Conservation (phyloP, 2,888 invertebrate species). For the Himalopsyche anomala region DNA sequence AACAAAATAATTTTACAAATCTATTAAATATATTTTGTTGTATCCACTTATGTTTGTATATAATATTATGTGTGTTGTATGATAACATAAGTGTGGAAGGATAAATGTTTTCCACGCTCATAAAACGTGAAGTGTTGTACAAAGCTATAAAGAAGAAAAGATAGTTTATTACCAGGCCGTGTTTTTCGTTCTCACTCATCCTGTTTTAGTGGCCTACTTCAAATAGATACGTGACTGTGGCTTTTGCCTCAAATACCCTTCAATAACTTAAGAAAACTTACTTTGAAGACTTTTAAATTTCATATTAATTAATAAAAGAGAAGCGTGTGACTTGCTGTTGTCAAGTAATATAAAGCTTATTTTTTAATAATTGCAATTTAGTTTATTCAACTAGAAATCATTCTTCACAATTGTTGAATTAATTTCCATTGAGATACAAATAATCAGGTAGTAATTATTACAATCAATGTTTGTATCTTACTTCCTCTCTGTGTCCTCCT, state of each 20-base stretch:
- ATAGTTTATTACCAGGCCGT: slow-evolving; percentile 56
- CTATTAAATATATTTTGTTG: too few relatives aligned
- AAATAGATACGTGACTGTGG: slow-evolving; percentile 47
- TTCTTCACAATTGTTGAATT: too few relatives aligned
- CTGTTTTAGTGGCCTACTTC: slow-evolving; percentile 45
- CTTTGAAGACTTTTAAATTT: neutral
- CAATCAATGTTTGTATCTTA: too few relatives aligned
- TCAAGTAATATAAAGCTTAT: neutral
- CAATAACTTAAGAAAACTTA: neutral
- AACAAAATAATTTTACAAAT: too few relatives aligned
- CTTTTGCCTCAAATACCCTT: slow-evolving; percentile 12
- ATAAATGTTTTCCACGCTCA: slow-evolving; percentile 44
- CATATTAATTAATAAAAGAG: neutral
- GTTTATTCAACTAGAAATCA: too few relatives aligned
- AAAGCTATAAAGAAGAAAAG: slow-evolving; percentile 55
- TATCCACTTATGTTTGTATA: too few relatives aligned
- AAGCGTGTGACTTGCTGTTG: neutral
- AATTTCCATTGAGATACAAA: too few relatives aligned
- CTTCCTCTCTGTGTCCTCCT: too few relatives aligned
- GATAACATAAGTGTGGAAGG: slow-evolving; percentile 16
- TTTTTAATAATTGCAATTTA: too few relatives aligned
- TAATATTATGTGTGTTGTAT: neutral
- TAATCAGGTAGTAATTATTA: too few relatives aligned
- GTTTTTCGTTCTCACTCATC: slow-evolving; percentile 43
- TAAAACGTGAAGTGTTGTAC: slow-evolving; percentile 56